Conservation (phyloP, 2,888 invertebrate species). For the Anticlea derivata region DNA sequence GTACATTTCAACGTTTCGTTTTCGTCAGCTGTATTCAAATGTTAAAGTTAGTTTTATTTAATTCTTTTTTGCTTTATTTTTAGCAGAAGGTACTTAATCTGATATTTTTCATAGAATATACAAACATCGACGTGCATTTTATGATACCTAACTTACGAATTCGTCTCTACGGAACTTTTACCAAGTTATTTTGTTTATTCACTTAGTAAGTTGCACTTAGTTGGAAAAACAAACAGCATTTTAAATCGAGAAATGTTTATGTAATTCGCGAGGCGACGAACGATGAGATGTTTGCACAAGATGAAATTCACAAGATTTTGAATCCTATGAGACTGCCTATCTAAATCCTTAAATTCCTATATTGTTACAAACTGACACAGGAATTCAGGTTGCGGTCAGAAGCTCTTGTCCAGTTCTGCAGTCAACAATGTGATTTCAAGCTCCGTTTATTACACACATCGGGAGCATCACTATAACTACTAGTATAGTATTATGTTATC, state of each 20-base stretch:
- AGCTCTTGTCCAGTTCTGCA: conserved; percentile 54
- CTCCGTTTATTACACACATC: conserved; percentile 15
- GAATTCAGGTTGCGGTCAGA: conserved; percentile 45
- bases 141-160: background rate
- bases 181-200: conserved; percentile 6
- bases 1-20: conserved; percentile 31
- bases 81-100: conserved; percentile 1
- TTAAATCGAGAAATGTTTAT: background rate
- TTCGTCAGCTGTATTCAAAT: conserved; percentile 35
- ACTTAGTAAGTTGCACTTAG: conserved; percentile 2
- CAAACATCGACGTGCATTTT: conserved; percentile 6
- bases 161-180: background rate
- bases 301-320: too few relatives aligned
- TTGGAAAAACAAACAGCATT: conserved; percentile 7
- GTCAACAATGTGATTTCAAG: conserved; percentile 42
- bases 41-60: conserved; percentile 27
- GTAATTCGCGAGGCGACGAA: too few relatives aligned
- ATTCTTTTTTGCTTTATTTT: conserved; percentile 25
- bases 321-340: too few relatives aligned
- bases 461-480: background rate
- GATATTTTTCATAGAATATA: conserved; percentile 12
- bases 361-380: conserved; percentile 43
- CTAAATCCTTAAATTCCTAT: conserved; percentile 28
- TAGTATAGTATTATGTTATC: too few relatives aligned
- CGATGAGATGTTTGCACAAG: too few relatives aligned